Evolutionary conservation across 2,888 invertebrate genomes (phyloP).

Genomic region (Proisotoma minuta): DNA sequence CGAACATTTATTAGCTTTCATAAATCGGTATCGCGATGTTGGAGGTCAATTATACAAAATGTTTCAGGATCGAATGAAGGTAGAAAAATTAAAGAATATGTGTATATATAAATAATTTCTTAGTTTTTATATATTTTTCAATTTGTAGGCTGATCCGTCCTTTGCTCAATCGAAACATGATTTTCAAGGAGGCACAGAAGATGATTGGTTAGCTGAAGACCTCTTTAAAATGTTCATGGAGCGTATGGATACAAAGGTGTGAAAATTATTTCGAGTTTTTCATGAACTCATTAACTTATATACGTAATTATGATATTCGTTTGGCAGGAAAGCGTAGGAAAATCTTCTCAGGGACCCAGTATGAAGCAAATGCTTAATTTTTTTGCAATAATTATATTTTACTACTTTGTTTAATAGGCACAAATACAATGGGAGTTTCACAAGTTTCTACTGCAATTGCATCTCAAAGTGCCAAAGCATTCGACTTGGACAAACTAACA

Average conservation of each 20-base stretch:
- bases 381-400: no score
- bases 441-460: no score
- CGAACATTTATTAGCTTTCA: constrained; percentile 18
- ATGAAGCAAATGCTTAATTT: no score
- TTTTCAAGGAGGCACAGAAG: no score
- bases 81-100: background rate
- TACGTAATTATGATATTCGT: no score
- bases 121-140: no score
- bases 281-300: background rate
- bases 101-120: no score
- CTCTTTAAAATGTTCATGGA: background rate
- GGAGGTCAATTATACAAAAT: constrained; percentile 27
- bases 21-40: constrained; percentile 17
- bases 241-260: background rate
- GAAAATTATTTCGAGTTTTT: background rate
- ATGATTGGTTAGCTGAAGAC: background rate
- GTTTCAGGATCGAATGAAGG: constrained; percentile 19
- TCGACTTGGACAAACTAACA: background rate
- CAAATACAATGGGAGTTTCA: no score
- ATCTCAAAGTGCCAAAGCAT: no score
- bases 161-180: no score
- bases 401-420: no score
- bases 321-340: background rate
- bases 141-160: no score
- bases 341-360: background rate